Base-by-base conservation (phyloP, 2,113 vertebrate genomes). In the Callipepla squamata region DNA sequence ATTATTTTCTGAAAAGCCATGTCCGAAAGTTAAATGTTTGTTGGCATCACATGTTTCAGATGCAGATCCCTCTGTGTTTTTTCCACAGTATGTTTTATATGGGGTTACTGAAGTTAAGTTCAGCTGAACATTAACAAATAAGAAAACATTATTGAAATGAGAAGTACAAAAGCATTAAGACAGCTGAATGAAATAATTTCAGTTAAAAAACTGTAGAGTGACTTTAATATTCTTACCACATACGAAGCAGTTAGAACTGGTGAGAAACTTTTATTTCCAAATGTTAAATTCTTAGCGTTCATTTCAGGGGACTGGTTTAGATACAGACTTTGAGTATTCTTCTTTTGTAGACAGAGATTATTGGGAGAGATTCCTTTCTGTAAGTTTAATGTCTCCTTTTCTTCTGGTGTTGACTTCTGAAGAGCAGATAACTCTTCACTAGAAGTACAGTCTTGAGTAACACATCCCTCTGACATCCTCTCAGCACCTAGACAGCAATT, bases 401-500 rank as follows among this genome's bases (percentile, higher is more conserved):
- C 68, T 72, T 94, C 96, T 87, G 90, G 48, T 19, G 91, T 87
- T 53, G 95, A 90, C 28, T 91, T 55, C 90, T 93, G 93, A 75
- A 79, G 87, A 61, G 62, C 70, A 57, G 96, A 96, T 0, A 94
- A 97, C 78, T 85, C 93, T 69, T 90, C 90, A 73, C 86, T 53
- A 20, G 28, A 79, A 44, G 34, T 53, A 45, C 62, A 87, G 40
- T 96, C 97, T 44, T 93, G 80, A 68, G 55, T 67, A 78, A 75
- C 77, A 86, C 82, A 83, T 67, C 48, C 81, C 75, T 96, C 97
- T 61, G 94, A 93, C 50, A 28, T 28, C 77, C 95, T 85, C 61
- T 97, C 96, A 83, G 57, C 70, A 96, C 97, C 98, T 98, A 80
- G 14, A 89, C 80, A 79, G 89, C 20, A 93, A 18, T 70, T 81